Base-by-base conservation (phyloP, 2,888 invertebrate genomes). In the Gymnosoma rotundatum region DNA sequence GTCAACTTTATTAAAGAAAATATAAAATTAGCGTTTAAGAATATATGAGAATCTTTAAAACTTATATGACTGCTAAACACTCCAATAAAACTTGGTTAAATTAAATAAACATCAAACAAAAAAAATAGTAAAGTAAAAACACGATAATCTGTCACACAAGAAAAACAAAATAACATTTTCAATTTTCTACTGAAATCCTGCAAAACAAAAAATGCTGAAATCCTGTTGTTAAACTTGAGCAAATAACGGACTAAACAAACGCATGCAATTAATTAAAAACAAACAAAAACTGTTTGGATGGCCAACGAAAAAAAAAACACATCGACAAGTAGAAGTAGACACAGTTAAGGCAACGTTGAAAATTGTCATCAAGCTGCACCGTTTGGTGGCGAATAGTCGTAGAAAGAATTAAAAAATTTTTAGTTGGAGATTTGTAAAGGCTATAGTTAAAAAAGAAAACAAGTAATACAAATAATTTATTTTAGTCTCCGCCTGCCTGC, bases 261-360 rank as follows among this genome's bases (percentile, higher is more conserved):
- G 85, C 84, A 86, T 87, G 86, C 87, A 87, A 87, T 87, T 87
- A 87, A 87, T 87, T 87, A 87, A 87, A 87, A 87, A 64, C 87
- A 87, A 87, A 87, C 87, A 87, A 83, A 86, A 85, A 79, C 45
- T 86, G 64, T 74, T 76, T 74, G 78, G 52, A 16, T 52, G 60
- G 16, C 20, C 25, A 25, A 52, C n/a, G 14, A 18, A 18, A 42
- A 63, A 69, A 36, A 45, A 67, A 76, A 73, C 61, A 78, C 58
- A 52, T 10, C 16, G 67, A 56, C 56, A n/a, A 70, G 20, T 18
- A 6, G 9, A 36, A 42, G 25, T 25, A 25, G 58, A 64, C 52
- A 63, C 32, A 61, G 50, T 50, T 10, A 32, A 48, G 20, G 16
- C 20, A 63, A 48, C 18, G 4, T 61, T 52, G 25, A 20, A 52